Evolutionary conservation across 2,113 vertebrate species (phyloP), one percentile per base, ranked within the genome.

Genomic region (Podilymbus podiceps): DNA sequence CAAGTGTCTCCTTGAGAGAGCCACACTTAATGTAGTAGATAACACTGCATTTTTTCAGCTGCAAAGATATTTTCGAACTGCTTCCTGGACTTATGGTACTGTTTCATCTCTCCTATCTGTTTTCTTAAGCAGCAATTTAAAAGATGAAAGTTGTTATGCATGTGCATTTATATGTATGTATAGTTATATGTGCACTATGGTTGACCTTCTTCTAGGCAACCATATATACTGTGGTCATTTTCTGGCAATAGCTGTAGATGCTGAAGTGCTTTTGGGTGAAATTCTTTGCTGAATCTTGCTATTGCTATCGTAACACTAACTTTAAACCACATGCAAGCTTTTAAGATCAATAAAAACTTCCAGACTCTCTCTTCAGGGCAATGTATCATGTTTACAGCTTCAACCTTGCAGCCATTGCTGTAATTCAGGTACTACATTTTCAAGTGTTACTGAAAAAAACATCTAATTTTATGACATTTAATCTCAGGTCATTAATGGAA

Each of bases 1-100:
- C 0, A 0, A 7, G 40, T 6, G 8, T 63, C 18, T 55, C 24
- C 76, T 30, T 58, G 31, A 6, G 28, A 71, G 31, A 42, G 28
- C 28, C 22, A 4, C 30, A 19, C 42, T 47, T 66, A 35, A 25
- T 56, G 85, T 64, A 79, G 49, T 66, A 76, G 69, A 28, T 2
- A 60, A 28, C 3, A 3, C 78, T 49, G 47, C 50, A 21, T 76
- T 8, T 86, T 68, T 58, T 67, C 69, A 81, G 33, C n/a, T 77
- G 18, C 47, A 49, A 16, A 72, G 60, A 11, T 63, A 28, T 35
- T 80, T 83, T 77, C 72, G 63, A 23, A 33, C 27, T 56, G 64
- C 18, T 3, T 40, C 18, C 63, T n/a, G 33, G 33, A 76, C 67
- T 74, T 52, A 64, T 5, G 15, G n/a, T 4, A 2, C 47, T 13